Evolutionary conservation across 2,797 vertebrate genomes (phyloP), one percentile per base, ranked within the genome.

Genomic region (Catharus ustulatus): DNA sequence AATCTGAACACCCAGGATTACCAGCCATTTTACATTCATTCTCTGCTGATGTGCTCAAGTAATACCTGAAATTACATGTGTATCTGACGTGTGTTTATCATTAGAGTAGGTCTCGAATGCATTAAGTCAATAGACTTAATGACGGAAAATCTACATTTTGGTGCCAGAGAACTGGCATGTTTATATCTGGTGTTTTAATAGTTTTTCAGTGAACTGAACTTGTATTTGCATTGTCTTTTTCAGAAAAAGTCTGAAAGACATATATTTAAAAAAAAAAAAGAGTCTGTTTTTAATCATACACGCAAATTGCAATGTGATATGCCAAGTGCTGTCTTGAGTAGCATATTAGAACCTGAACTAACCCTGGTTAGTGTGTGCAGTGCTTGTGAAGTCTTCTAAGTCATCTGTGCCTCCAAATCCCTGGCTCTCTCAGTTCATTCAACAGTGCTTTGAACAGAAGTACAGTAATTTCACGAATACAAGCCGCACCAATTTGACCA

Each of bases 221-320:
- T 80, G n/a, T 75, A 69, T 93, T 88, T 91, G 88, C 71, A 89
- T 46, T 91, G 61, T 94, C 48, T 84, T 86, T 93, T 92, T 90
- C 57, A 89, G 80, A 87, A 94, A 73, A 63, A 63, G n/a, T 23
- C 40, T 88, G 63, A 89, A 95, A 94, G 76, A 76, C 29, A 21
- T 77, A 90, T 52, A 89, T 67, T 55, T 73, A 3, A 27, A 6
- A 30, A 38, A 68, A 54, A 52, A 18, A 54, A 78, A 49, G 93
- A 94, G 66, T 43, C 52, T 95, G 85, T 49, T 96, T 92, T 82
- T 67, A 79, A 5, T 94, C 93, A 24, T 71, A 30, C 63, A 43
- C 2, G 0, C 73, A 93, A 79, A 91, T 76, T 79, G 32, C 34
- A 29, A 2, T 43, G n/a, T 67, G 30, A 14, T 52, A 13, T 74